Evolutionary conservation across 2,888 invertebrate genomes (phyloP), one percentile per base, ranked within the genome.

Genomic region (Andrena trimmerana): DNA sequence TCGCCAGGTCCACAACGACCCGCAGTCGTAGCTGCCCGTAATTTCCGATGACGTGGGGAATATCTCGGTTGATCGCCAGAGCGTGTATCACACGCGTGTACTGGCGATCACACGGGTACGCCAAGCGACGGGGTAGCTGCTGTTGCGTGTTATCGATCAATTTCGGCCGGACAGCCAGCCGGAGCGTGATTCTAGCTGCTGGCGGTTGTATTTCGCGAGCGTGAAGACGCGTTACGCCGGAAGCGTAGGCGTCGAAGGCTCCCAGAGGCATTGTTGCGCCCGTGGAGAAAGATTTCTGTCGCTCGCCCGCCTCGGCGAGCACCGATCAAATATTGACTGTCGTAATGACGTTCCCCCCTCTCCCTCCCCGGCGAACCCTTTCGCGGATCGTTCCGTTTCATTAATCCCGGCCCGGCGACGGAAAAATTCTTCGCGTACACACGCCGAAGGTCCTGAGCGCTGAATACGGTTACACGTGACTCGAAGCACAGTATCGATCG

Each of bases 251-350:
- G 57, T 54, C 69, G 71, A 75, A 59, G 75, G 67, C 36, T 77
- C 59, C 54, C 77, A 36, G 50, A 27, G 76, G 69, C 76, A 85
- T 86, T 85, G 78, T 86, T 52, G 78, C 31, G 59, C 27, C 7
- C 33, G 60, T 20, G 42, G 52, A 65, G 71, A 76, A 85, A 76
- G 73, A 70, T 76, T 78, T 76, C 67, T 62, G 63, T 59, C 65
- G 74, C 52, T 66, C 60, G n/a, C 16, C 13, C 66, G 65, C 29
- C 29, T 24, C 65, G 70, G 42, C 75, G 63, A 57, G 68, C 66
- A 68, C 50, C 69, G 78, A 76, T 78, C 86, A 87, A 88, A 87
- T 80, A 81, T 86, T 84, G 84, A 81, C 88, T 59, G 60, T 8
- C 71, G 78, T 81, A 88, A 86, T 84, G 70, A 88, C 79, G 86